Base-by-base conservation (phyloP, 2,888 invertebrate species). In the Cantharis rustica region DNA sequence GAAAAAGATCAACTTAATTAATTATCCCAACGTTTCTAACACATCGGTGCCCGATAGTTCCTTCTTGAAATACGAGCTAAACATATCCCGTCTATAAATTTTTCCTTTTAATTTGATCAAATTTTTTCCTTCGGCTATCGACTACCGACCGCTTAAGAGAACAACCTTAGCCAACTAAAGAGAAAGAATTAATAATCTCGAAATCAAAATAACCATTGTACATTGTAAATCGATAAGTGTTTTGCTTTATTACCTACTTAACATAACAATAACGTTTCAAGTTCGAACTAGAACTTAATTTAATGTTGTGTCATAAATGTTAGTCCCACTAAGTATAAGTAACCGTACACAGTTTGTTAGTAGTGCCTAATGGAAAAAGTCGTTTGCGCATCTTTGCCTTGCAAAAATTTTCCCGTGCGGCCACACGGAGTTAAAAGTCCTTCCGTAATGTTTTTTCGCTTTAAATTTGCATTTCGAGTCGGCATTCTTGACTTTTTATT, bases 31-130 rank as follows among this genome's bases (percentile, higher is more conserved):
- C 71, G 77, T 74, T 73, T 69, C 64, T 63, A 69, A 77, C 77
- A 68, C 71, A 74, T 77, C 69, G 73, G 74, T 66, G 73, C 71
- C 66, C 66, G 68, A 47, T 47, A 47, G 47, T 73, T 73, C 69
- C 63, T 74, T 74, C 73, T 76, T 75, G 75, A 79, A 79, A 79
- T 79, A 76, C 74, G 76, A 76, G 71, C 73, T 68, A 75, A 76
- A 68, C 72, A 69, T 16, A 5, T 17, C 63, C 74, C 78, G 23
- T 72, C 74, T 76, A 47, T 47, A 47, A 47, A 47, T 47, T 47
- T n/a, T 47, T 47, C 47, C 47, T n/a, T n/a, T 47, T 47, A 47
- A 47, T 47, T 47, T 47, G 13, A 47, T 47, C 47, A 47, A n/a
- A 13, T 47, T 47, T 5, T 47, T 47, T n/a, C 5, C 47, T 47